Conservation (phyloP, 2,797 vertebrate species). For the Megaceryle alcyon region DNA sequence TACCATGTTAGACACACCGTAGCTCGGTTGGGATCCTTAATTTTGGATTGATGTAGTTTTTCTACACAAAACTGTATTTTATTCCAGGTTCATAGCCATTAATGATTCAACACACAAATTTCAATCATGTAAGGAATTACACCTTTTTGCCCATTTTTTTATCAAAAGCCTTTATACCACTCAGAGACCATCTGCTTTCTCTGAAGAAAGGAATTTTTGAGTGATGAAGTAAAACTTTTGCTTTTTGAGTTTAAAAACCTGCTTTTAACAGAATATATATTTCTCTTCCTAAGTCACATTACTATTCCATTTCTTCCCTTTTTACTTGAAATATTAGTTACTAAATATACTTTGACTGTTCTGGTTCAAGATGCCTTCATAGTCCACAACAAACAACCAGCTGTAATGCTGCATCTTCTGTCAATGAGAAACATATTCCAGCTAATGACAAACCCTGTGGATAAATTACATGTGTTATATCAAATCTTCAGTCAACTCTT, state of each 20-base stretch:
- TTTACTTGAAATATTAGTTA: not conserved
- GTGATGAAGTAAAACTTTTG: not conserved
- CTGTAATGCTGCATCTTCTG: not conserved
- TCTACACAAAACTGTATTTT: not conserved
- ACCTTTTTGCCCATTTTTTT: not conserved
- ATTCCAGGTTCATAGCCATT: not conserved
- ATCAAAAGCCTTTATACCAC: not conserved
- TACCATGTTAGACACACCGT: not conserved
- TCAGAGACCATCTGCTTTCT: not conserved
- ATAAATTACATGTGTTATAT: not conserved
- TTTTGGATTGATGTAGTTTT: not conserved
- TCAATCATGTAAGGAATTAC: not conserved
- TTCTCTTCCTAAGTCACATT: not conserved
- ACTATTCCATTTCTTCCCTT: not conserved
- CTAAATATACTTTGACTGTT: not conserved
- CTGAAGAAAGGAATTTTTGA: not conserved
- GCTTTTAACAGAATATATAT: not conserved
- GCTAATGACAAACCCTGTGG: not conserved
- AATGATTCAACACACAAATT: not conserved
- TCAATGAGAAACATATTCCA: not conserved
- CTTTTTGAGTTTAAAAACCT: not conserved
- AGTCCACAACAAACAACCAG: not conserved
- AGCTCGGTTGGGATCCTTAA: not conserved
- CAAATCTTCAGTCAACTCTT: not conserved
- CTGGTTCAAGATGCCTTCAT: not conserved